Evolutionary conservation across 2,113 vertebrate species (phyloP), one percentile per base, ranked within the genome.

Genomic region (Cebus imitator): DNA sequence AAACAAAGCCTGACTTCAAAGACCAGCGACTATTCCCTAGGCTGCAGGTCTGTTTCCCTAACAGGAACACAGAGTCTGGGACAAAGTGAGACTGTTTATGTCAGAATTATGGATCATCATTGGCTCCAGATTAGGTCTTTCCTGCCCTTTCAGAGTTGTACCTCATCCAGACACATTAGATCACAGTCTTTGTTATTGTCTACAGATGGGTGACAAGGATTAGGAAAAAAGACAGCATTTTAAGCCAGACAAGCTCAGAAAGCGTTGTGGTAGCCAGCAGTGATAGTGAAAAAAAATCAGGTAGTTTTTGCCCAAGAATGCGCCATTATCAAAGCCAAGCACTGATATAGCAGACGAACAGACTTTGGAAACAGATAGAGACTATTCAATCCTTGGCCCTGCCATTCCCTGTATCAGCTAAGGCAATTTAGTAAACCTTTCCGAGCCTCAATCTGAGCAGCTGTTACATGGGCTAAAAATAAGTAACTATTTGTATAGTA

Each of bases 71-170:
- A 50, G 61, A 70, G 73, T 96, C 82, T 80, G 55, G 95, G 73
- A 96, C 76, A 72, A 78, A 50, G 37, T 30, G 21, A 32, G 30
- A 25, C 87, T 95, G 61, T 95, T 95, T 95, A 90, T 76, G 73
- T 68, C 32, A 13, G 64, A 92, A 87, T 66, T 23, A 43, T 1
- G 9, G 52, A 50, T 52, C 52, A 27, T 43, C 10, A 5, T 61
- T 58, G 27, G 37, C 85, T 95, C 32, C 84, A 76, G 95, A 78
- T 3, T 32, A 76, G 43, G 48, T 57, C 68, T 37, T 48, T 86
- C 57, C 23, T 72, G 83, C 17, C 87, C 93, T 97, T 93, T 84
- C 88, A 91, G 21, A 95, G 18, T 10, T 91, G 91, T 35, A 55
- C 50, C 78, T 64, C 79, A 82, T 58, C 93, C 81, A 90, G 95